Conservation (phyloP, 1,140 invertebrate species). For the Apocrypta bakeri region DNA sequence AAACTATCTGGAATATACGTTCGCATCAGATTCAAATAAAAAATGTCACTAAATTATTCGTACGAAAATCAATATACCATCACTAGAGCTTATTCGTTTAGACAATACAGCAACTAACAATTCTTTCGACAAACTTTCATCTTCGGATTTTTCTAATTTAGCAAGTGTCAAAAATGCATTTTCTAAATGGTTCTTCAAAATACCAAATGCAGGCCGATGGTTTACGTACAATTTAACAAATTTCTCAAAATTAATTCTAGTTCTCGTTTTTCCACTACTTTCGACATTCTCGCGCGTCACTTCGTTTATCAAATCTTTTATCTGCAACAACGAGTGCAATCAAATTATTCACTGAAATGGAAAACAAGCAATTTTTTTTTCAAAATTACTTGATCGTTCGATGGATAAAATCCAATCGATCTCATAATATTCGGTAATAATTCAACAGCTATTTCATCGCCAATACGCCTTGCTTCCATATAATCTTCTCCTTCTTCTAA, state of each 20-base stretch:
- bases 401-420: conserved; percentile 83
- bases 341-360: not conserved
- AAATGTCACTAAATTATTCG: not conserved
- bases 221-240: conserved; percentile 84
- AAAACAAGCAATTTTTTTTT: no score
- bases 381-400: conserved; percentile 79
- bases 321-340: no score
- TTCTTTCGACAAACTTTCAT: conserved; percentile 53
- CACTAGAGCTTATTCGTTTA: not conserved
- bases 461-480: conserved; percentile 75
- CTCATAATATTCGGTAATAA: conserved; percentile 83
- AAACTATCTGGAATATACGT: no score
- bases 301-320: conserved; percentile 81
- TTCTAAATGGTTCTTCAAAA: conserved; percentile 64
- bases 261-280: conserved; percentile 71
- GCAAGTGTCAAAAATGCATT: conserved; percentile 57
- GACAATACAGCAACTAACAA: conserved; percentile 45
- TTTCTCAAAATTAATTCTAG: conserved; percentile 80
- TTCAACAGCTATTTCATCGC: conserved; percentile 76
- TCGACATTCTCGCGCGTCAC: conserved; percentile 78
- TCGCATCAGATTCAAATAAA: no score
- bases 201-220: conserved; percentile 78
- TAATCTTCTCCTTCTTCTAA: conserved; percentile 81
- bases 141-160: conserved; percentile 36
- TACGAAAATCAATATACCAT: not conserved